Evolutionary conservation across 2,888 invertebrate genomes (phyloP).

Genomic region (Acrocera orbiculus): DNA sequence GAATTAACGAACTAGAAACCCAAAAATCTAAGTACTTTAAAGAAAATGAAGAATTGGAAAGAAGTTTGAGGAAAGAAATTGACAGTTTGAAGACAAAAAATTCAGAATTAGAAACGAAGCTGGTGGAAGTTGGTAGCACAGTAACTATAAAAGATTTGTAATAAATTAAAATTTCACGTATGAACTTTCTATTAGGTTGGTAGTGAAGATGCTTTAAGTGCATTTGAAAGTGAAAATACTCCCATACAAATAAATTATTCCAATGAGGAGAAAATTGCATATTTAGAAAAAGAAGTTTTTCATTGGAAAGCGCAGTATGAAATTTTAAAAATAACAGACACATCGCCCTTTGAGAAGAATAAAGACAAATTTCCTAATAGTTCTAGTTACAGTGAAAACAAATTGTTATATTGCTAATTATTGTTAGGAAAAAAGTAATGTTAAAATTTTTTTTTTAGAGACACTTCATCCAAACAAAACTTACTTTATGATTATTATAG

Average conservation of each 20-base stretch:
- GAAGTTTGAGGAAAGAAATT: constrained; percentile 29
- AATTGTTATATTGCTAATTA: constrained; percentile 6
- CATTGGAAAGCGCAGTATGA: constrained; percentile 59
- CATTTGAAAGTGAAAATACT: constrained; percentile 28
- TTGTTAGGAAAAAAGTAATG: too few relatives aligned
- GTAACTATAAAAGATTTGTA: constrained; percentile 21
- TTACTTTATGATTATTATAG: constrained; percentile 26
- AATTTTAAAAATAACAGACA: constrained; percentile 36
- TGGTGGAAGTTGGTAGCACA: constrained; percentile 42
- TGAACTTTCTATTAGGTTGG: constrained; percentile 32
- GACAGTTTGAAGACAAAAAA: constrained; percentile 30
- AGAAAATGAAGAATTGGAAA: constrained; percentile 34
- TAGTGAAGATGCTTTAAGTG: constrained; percentile 44
- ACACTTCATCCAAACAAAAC: constrained; percentile 26
- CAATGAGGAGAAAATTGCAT: constrained; percentile 28
- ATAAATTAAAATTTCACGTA: background rate
- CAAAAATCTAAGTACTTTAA: constrained; percentile 38
- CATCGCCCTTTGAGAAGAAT: constrained; percentile 7
- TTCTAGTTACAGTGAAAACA: constrained; percentile 11
- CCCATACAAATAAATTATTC: constrained; percentile 18
- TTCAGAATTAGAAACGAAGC: constrained; percentile 29
- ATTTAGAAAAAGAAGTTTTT: constrained; percentile 47
- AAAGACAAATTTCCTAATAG: constrained; percentile 10
- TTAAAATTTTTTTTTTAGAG: too few relatives aligned
- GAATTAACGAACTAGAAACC: constrained; percentile 48